Conservation (phyloP, 1,140 invertebrate species). For the Triops longicaudatus region DNA sequence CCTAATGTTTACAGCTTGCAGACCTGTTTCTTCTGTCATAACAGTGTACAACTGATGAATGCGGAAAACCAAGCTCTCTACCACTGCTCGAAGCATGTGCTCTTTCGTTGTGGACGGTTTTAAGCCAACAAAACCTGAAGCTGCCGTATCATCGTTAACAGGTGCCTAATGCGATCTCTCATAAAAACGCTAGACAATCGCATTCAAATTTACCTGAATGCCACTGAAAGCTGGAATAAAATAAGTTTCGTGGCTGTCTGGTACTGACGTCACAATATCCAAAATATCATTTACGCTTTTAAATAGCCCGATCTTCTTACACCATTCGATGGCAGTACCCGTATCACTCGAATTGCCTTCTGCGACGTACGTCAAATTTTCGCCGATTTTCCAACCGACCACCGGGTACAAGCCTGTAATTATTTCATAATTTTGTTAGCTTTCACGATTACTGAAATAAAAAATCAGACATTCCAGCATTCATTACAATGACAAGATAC, state of each 20-base stretch:
- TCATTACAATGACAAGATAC: not conserved
- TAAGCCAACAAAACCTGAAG: constrained; percentile 74
- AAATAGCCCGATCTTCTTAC: constrained; percentile 63
- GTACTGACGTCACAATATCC: constrained; percentile 59
- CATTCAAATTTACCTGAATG: constrained; percentile 55
- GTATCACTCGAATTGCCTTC: constrained; percentile 82
- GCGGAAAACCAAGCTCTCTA: constrained; percentile 81
- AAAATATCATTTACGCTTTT: constrained; percentile 57
- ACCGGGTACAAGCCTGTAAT: constrained; percentile 72
- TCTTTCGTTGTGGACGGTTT: constrained; percentile 64
- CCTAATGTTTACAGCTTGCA: constrained; percentile 51
- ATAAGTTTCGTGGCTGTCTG: constrained; percentile 68
- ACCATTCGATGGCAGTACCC: constrained; percentile 80
- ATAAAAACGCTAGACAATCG: constrained; percentile 21
- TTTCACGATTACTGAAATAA: too few relatives aligned
- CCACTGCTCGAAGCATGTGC: constrained; percentile 69
- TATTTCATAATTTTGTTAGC: too few relatives aligned
- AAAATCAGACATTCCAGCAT: constrained; percentile 14
- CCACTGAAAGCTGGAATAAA: constrained; percentile 90
- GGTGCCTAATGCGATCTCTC: constrained; percentile 57
- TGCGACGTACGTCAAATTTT: constrained; percentile 58
- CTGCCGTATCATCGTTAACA: constrained; percentile 72
- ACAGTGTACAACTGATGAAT: constrained; percentile 65
- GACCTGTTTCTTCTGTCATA: constrained; percentile 55
- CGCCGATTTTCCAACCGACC: constrained; percentile 60